Percentiles rank a stretch among this genome's conserved stretches.
These are phyloP conservation scores for Corbicula japonica DNA, from an alignment of 2,888 invertebrate species.

Conservation along the genomic window DNA sequence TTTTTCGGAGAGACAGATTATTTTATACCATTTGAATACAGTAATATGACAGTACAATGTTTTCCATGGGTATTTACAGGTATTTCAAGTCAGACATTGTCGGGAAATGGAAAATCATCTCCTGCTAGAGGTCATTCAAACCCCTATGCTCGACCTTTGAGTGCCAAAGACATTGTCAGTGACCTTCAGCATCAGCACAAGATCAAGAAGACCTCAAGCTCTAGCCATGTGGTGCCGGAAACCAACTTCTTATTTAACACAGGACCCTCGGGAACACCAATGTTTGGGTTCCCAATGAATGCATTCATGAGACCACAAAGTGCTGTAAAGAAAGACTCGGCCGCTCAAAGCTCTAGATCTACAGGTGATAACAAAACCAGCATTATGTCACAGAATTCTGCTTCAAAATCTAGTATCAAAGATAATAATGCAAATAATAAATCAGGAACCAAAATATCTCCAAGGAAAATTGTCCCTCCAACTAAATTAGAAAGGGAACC, in stretches of 20 bases:
- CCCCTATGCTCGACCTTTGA: conserved; percentile 81
- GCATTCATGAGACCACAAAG: conserved; percentile 79
- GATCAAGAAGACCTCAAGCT: conserved; percentile 65
- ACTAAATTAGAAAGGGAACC: conserved; percentile 57
- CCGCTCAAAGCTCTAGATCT: conserved; percentile 36
- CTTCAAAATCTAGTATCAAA: background rate
- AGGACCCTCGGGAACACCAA: conserved; percentile 49
- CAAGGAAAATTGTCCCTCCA: conserved; percentile 48
- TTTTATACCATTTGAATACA: background rate
- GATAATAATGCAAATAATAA: conserved; percentile 22
- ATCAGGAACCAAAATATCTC: conserved; percentile 21
- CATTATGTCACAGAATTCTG: conserved; percentile 24
- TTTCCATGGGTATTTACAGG: background rate
- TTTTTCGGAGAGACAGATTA: background rate
- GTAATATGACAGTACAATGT: background rate
- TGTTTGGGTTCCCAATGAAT: conserved; percentile 70
- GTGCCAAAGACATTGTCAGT: conserved; percentile 82
- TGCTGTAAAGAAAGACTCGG: conserved; percentile 68
- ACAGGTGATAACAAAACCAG: conserved; percentile 21
- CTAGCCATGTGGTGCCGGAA: conserved; percentile 35
- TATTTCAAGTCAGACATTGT: conserved; percentile 3
- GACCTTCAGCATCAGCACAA: conserved; percentile 67
- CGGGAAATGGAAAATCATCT: conserved; percentile 13
- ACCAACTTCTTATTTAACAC: conserved; percentile 29
- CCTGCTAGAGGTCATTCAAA: conserved; percentile 64